These are phyloP conservation scores for Ctenopoma multispine DNA, from an alignment of 2,797 vertebrate genomes.

Conservation along the genomic window DNA sequence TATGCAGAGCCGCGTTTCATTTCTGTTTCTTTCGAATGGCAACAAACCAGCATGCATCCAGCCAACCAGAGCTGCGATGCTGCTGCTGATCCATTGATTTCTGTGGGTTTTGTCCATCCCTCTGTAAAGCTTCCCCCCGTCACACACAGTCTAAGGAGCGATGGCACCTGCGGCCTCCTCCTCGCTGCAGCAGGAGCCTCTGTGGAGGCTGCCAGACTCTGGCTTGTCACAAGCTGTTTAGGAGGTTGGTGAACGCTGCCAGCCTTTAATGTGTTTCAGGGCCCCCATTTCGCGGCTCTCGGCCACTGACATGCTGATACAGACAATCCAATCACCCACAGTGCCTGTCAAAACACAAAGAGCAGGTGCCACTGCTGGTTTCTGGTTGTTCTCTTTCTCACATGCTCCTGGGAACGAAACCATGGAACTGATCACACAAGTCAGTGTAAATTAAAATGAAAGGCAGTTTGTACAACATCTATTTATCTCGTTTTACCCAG, in stretches of 20 bases:
- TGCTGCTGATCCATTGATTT: constrained; percentile 49
- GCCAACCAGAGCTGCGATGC: constrained; percentile 4
- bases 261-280: constrained; percentile 76
- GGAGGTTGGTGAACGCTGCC: constrained; percentile 41
- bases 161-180: constrained; percentile 52
- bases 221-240: constrained; percentile 79
- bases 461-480: constrained; percentile 23
- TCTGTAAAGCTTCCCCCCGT: constrained; percentile 48
- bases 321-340: constrained; percentile 75
- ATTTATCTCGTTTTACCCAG: no score
- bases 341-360: constrained; percentile 68
- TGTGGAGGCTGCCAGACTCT: constrained; percentile 49
- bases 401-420: constrained; percentile 39
- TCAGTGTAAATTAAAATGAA: constrained; percentile 49
- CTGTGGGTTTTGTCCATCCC: constrained; percentile 44
- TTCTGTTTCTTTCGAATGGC: constrained; percentile 21
- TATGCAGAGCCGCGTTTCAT: constrained; percentile 35
- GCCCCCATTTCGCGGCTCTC: constrained; percentile 57
- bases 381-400: constrained; percentile 31
- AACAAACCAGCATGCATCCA: constrained; percentile 8
- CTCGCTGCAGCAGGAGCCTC: constrained; percentile 47
- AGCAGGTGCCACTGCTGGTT: constrained; percentile 29
- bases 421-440: constrained; percentile 35
- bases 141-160: constrained; percentile 48
- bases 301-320: constrained; percentile 66